Evolutionary conservation across 64 coral and sea anemone species (phyloP).

Genomic region (Stylophora pistillata): DNA sequence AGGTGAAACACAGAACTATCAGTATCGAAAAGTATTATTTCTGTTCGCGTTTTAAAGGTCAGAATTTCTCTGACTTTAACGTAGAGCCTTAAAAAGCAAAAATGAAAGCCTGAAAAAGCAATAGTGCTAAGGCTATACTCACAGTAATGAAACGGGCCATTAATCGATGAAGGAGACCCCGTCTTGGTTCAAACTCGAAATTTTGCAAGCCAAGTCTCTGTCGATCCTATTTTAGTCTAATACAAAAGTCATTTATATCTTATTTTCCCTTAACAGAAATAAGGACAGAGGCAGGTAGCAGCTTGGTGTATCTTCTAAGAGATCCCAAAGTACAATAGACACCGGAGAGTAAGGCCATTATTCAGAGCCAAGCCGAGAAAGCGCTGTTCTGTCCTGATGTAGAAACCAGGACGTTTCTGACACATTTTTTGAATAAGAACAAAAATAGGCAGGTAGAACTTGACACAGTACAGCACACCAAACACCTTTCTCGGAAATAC

Average conservation of each 20-base stretch:
- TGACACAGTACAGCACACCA: background rate
- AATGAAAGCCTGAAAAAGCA: too few species aligned
- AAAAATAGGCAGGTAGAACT: background rate
- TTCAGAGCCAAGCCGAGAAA: background rate
- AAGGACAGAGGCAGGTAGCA: background rate
- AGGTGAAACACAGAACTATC: background rate
- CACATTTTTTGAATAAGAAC: background rate
- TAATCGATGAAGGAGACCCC: too few species aligned
- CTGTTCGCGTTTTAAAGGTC: too few species aligned
- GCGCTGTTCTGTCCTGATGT: background rate
- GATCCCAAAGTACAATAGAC: background rate
- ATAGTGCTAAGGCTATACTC: too few species aligned
- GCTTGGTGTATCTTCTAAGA: slow-evolving; percentile 2
- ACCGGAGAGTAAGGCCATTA: background rate
- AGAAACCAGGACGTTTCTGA: background rate
- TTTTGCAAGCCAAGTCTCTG: too few species aligned
- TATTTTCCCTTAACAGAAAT: background rate
- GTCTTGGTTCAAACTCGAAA: too few species aligned
- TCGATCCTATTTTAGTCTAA: too few species aligned
- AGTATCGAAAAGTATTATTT: background rate
- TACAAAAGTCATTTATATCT: background rate
- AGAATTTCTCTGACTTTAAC: too few species aligned
- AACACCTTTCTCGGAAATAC: background rate
- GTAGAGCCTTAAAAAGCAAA: too few species aligned
- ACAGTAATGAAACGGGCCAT: too few species aligned